Conservation (phyloP, 2,797 vertebrate species). For the Natrix natrix region DNA sequence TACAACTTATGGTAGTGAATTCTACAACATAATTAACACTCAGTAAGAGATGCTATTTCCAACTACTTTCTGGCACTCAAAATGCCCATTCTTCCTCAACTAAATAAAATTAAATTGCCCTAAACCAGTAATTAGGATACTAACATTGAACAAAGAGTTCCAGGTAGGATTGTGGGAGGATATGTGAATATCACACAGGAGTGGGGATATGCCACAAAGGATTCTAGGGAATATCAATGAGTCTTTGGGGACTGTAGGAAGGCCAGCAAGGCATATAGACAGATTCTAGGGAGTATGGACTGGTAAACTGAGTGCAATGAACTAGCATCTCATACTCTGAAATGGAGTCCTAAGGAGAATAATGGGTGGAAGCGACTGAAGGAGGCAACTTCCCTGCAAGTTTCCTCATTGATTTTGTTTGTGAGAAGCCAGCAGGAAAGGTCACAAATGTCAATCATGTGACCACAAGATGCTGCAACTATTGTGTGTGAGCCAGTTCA, state of each 20-base stretch:
- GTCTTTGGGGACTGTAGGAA: background rate
- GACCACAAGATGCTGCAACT: no score
- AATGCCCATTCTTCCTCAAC: background rate
- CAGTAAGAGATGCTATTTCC: background rate
- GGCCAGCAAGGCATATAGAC: background rate
- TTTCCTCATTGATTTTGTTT: background rate
- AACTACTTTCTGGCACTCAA: background rate
- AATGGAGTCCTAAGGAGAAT: background rate
- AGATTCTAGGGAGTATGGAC: background rate
- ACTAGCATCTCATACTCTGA: background rate
- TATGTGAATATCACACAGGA: background rate
- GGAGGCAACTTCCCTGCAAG: background rate
- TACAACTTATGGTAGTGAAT: background rate
- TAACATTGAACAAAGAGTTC: background rate
- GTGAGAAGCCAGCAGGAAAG: no score
- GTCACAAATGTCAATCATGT: no score
- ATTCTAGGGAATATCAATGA: background rate
- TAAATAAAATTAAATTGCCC: background rate
- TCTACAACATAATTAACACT: background rate
- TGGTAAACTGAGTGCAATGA: background rate
- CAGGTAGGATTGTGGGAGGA: no score
- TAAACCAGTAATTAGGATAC: background rate
- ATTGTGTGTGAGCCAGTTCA: no score
- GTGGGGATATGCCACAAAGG: background rate
- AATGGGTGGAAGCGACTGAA: background rate